phyloP scores from a whole-genome alignment of 1,140 invertebrate species.

The Diachasma alloeum region DNA sequence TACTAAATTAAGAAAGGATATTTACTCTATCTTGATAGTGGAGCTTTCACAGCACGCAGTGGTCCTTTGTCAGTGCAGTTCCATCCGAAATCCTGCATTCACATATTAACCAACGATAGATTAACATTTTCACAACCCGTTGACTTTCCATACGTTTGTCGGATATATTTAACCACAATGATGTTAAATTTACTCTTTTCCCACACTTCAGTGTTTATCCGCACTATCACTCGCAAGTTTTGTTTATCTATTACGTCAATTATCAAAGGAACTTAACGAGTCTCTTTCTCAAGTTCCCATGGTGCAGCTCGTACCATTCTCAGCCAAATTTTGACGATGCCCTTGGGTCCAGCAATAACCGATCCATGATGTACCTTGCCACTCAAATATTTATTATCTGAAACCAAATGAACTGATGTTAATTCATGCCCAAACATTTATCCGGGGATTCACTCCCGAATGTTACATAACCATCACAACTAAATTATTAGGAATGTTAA shows the following conservation, averaged over 20 bases:
- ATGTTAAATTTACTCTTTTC: neutral
- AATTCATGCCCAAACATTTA: neutral
- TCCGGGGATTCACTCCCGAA: neutral
- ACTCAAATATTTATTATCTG: conserved; percentile 37
- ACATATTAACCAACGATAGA: neutral
- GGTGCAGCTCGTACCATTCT: conserved; percentile 39
- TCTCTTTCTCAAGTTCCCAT: conserved; percentile 61
- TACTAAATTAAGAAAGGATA: neutral
- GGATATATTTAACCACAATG: neutral
- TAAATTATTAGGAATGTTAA: neutral
- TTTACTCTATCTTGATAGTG: conserved; percentile 8
- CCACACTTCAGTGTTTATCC: neutral
- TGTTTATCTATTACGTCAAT: conserved; percentile 38
- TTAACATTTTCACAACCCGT: conserved; percentile 29
- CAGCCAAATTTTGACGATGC: conserved; percentile 64
- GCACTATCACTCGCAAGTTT: neutral
- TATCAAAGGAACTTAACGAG: conserved; percentile 46
- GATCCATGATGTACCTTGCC: conserved; percentile 49
- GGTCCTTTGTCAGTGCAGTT: conserved; percentile 29
- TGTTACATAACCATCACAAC: conserved; percentile 6
- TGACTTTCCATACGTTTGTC: neutral
- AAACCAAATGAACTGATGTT: conserved; percentile 33
- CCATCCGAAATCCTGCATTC: conserved; percentile 13
- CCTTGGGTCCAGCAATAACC: conserved; percentile 59
- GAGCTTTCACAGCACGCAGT: conserved; percentile 30